Percentiles rank a stretch among this genome's conserved stretches.
Conservation (phyloP, 2,888 invertebrate species). For the Monopis laevigella region DNA sequence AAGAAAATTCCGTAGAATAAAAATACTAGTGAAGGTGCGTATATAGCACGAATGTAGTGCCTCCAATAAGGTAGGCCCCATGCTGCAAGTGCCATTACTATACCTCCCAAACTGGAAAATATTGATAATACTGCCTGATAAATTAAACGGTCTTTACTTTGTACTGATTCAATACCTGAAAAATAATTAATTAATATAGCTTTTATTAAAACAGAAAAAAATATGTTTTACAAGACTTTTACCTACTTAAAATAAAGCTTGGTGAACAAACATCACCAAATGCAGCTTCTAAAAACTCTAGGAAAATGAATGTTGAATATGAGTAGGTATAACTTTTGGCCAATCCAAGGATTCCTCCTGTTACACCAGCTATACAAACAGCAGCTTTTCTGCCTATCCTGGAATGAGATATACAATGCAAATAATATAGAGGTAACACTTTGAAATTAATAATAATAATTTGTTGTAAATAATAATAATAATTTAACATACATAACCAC, state of each 20-base stretch:
- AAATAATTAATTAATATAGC: neutral
- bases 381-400: slow-evolving; percentile 64
- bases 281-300: slow-evolving; percentile 63
- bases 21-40: slow-evolving; percentile 74
- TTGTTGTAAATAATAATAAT: neutral
- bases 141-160: slow-evolving; percentile 4
- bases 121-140: slow-evolving; percentile 8
- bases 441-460: neutral
- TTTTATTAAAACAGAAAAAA: slow-evolving; percentile 1
- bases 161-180: slow-evolving; percentile 10
- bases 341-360: slow-evolving; percentile 60
- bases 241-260: slow-evolving; percentile 26
- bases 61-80: slow-evolving; percentile 76
- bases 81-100: slow-evolving; percentile 70
- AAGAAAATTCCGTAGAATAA: slow-evolving; percentile 71
- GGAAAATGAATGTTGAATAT: slow-evolving; percentile 61
- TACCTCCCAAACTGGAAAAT: slow-evolving; percentile 48
- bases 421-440: neutral
- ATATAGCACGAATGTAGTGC: slow-evolving; percentile 69
- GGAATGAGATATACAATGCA: neutral
- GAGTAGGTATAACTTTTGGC: slow-evolving; percentile 61
- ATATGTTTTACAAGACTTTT: neutral
- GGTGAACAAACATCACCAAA: slow-evolving; percentile 26
- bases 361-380: slow-evolving; percentile 54
- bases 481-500: too few relatives aligned